Evolutionary conservation across 2,797 vertebrate genomes (phyloP).

Genomic region (Tenualosa thibaudeaui): DNA sequence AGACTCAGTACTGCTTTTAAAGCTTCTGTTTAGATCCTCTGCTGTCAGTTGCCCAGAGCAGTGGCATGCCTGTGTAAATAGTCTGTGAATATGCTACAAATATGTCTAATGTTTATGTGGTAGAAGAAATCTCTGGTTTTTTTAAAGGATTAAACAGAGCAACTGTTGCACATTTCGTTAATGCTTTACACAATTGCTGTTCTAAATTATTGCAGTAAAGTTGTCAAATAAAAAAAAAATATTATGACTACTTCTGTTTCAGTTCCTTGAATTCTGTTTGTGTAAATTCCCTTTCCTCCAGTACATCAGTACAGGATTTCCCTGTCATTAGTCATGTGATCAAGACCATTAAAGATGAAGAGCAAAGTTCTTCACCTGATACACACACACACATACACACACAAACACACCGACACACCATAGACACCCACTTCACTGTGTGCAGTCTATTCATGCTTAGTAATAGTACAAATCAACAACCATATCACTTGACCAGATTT

Average conservation of each 20-base stretch:
- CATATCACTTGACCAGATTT: neutral
- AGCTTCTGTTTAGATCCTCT: constrained; percentile 70
- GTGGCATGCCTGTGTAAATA: constrained; percentile 85
- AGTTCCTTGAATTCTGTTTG: neutral
- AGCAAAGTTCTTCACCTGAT: neutral
- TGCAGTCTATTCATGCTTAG: too few relatives aligned
- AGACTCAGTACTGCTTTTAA: constrained; percentile 83
- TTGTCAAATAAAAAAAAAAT: constrained; percentile 87
- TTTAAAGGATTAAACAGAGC: constrained; percentile 80
- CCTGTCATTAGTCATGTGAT: neutral
- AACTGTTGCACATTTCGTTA: constrained; percentile 93
- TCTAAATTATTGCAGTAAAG: constrained; percentile 95
- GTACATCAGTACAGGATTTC: too few relatives aligned
- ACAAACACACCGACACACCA: neutral
- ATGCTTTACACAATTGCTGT: constrained; percentile 95
- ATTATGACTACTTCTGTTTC: constrained; percentile 38
- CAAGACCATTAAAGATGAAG: neutral
- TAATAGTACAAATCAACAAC: too few relatives aligned
- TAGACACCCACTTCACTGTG: neutral
- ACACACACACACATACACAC: neutral
- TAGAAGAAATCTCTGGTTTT: constrained; percentile 84
- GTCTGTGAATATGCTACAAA: constrained; percentile 84
- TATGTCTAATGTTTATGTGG: constrained; percentile 93
- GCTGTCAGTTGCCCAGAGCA: constrained; percentile 83
- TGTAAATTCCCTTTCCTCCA: neutral